Evolutionary conservation across 1,140 invertebrate genomes (phyloP), one percentile per base, ranked within the genome.

Genomic region (Bombyx mandarina): DNA sequence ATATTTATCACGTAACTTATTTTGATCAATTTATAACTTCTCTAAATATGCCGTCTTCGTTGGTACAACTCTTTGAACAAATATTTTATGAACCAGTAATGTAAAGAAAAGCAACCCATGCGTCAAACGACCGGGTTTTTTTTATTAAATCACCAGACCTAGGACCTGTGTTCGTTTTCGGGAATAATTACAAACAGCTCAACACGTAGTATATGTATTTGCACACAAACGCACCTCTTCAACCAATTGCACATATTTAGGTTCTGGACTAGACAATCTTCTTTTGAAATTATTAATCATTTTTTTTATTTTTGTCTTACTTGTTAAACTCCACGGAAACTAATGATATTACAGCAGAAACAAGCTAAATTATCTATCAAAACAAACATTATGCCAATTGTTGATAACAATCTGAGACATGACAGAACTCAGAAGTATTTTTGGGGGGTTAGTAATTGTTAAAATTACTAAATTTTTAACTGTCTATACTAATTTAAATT

Each of bases 251-350:
- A 60, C 58, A 65, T 79, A 77, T 65, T 61, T 69, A 43, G 63
- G 66, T 43, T 71, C 66, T 1, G 63, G 66, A 45, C 56, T 59
- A 12, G 66, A 66, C 44, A 66, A 66, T 58, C 73, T 69, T 45
- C 69, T 58, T 51, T 58, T 71, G 18, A 76, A 65, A 60, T 75
- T 65, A 62, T 75, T 67, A 70, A 79, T 79, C 12, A 44, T 52
- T 45, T 10, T n/a, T 46, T 43, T 9, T 6, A 60, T 43, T 35
- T 35, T 35, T 35, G 26, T 35, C 2, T 35, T 35, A 35, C 26
- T 3, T 35, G 12, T 35, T 35, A 35, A 35, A 35, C 26, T 35
- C 26, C 26, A 35, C 26, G 4, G 26, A 35, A 6, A 22, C 9
- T 54, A 62, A 12, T 61, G 48, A 45, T 18, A 54, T 48, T 42